phyloP scores from a whole-genome alignment of 2,113 vertebrate species.

The Rynchops niger region DNA sequence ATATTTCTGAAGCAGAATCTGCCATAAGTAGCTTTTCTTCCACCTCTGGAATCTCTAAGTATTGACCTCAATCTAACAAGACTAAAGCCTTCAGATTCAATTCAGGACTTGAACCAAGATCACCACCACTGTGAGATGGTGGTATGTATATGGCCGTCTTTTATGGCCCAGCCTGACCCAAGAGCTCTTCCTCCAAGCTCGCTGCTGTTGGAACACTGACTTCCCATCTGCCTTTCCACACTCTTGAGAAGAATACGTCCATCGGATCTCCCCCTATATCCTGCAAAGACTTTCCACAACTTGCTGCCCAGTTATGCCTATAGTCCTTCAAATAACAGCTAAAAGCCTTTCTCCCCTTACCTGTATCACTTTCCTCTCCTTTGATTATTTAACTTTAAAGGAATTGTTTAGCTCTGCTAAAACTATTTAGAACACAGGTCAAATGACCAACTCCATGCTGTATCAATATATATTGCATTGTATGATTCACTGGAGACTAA shows the following conservation, averaged over 20 bases:
- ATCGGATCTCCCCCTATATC: neutral
- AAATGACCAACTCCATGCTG: neutral
- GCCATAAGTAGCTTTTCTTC: neutral
- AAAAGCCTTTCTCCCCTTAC: neutral
- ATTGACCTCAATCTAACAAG: neutral
- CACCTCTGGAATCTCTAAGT: neutral
- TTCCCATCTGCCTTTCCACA: neutral
- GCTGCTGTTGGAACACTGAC: neutral
- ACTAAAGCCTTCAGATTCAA: neutral
- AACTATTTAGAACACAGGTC: neutral
- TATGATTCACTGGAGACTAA: neutral
- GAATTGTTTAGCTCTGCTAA: neutral
- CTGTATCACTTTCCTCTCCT: neutral
- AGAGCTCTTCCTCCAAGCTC: neutral
- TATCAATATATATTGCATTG: neutral
- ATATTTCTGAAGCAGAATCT: slow-evolving; percentile 7
- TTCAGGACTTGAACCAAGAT: neutral
- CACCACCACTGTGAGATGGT: neutral
- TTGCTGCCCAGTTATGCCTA: neutral
- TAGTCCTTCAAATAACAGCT: neutral
- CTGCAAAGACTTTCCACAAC: neutral
- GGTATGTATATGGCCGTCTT: neutral
- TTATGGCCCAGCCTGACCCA: neutral
- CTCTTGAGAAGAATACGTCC: neutral
- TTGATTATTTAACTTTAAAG: neutral